phyloP scores from a whole-genome alignment of 2,888 invertebrate species.

The Protonemura montana region DNA sequence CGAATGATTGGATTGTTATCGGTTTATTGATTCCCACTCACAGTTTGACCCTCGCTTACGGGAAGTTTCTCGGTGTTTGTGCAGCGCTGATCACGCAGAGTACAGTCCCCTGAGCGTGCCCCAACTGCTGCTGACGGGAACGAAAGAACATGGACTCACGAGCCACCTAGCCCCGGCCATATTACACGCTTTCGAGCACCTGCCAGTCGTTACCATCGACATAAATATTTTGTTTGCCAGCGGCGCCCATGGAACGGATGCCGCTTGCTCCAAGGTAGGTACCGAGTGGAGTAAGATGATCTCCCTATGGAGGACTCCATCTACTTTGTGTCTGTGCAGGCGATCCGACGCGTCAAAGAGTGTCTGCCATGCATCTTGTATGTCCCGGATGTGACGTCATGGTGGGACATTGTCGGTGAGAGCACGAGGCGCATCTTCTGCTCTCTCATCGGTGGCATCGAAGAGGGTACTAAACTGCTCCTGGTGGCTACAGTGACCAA shows the following conservation, averaged over 20 bases:
- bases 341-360: background rate
- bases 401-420: background rate
- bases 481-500: background rate
- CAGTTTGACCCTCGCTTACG: too few relatives aligned
- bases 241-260: background rate
- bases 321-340: too few relatives aligned
- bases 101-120: slow-evolving; percentile 55
- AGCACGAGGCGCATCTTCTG: background rate
- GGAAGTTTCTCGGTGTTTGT: too few relatives aligned
- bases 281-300: too few relatives aligned
- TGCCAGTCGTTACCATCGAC: slow-evolving; percentile 61
- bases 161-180: slow-evolving; percentile 69
- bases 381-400: background rate
- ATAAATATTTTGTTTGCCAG: slow-evolving; percentile 53
- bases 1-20: too few relatives aligned
- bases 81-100: background rate
- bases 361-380: background rate
- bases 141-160: slow-evolving; percentile 65
- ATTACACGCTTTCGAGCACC: slow-evolving; percentile 65
- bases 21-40: too few relatives aligned
- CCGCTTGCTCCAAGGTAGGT: background rate
- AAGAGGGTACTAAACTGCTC: background rate
- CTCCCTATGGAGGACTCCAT: too few relatives aligned
- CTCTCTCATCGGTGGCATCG: background rate
- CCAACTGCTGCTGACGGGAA: slow-evolving; percentile 61